These are phyloP conservation scores for Montipora sp. DNA, from an alignment of 64 coral and sea anemone genomes.

Conservation along the genomic window DNA sequence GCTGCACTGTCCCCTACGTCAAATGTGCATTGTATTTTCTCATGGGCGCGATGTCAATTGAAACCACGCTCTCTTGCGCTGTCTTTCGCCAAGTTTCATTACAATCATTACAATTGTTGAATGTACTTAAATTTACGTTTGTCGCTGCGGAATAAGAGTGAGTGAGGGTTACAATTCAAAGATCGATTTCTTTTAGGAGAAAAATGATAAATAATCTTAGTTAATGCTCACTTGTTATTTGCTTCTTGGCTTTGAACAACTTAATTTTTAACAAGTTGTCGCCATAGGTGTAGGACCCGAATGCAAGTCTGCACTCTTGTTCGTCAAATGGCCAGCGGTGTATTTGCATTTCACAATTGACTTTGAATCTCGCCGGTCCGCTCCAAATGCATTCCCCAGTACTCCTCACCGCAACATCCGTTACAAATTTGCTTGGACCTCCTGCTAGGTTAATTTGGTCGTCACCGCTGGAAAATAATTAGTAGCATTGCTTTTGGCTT, in stretches of 20 bases:
- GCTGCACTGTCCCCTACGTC: too few relatives aligned
- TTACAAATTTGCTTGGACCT: slow-evolving; percentile 37
- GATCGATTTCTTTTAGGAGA: too few relatives aligned
- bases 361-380: slow-evolving; percentile 34
- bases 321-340: slow-evolving; percentile 38
- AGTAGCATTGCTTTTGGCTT: too few relatives aligned
- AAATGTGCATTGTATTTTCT: too few relatives aligned
- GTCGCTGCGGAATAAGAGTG: too few relatives aligned
- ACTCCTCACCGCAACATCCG: background rate
- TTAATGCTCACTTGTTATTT: slow-evolving; percentile 7
- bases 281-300: slow-evolving; percentile 32
- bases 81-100: too few relatives aligned
- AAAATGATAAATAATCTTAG: background rate
- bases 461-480: slow-evolving; percentile 11
- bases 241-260: slow-evolving; percentile 12
- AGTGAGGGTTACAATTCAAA: too few relatives aligned
- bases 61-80: too few relatives aligned
- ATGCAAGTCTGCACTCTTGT: slow-evolving; percentile 12
- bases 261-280: background rate
- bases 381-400: slow-evolving; percentile 9
- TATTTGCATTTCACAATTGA: slow-evolving; percentile 18
- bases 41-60: too few relatives aligned
- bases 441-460: slow-evolving; percentile 22
- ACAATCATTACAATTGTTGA: too few relatives aligned
- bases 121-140: too few relatives aligned